phyloP scores from a whole-genome alignment of 2,113 vertebrate species.

The Apteryx mantelli region DNA sequence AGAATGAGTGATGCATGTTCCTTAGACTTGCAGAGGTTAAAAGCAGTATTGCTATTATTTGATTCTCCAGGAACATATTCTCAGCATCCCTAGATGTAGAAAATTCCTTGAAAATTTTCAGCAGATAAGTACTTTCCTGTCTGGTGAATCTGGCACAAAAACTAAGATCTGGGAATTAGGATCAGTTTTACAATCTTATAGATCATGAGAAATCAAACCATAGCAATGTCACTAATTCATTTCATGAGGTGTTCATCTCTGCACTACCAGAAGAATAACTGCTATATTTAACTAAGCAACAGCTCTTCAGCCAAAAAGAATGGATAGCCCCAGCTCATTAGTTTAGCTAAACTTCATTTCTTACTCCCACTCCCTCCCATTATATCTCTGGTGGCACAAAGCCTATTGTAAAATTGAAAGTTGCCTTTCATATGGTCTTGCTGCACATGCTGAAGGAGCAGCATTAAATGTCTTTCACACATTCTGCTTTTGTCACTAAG shows the following conservation, averaged over 20 bases:
- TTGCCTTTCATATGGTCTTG: neutral
- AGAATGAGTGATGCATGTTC: neutral
- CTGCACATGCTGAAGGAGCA: neutral
- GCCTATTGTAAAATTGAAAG: conserved; percentile 27
- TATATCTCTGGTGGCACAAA: neutral
- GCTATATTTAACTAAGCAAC: conserved; percentile 40
- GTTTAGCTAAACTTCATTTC: conserved; percentile 42
- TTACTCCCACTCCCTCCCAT: conserved; percentile 37
- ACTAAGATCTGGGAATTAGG: conserved; percentile 51
- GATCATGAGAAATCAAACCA: conserved; percentile 65
- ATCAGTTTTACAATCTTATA: conserved; percentile 63
- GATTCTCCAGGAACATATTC: conserved; percentile 3
- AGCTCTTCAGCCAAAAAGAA: conserved; percentile 2
- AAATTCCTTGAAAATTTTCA: conserved; percentile 56
- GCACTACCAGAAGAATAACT: conserved; percentile 25
- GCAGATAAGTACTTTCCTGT: conserved; percentile 63
- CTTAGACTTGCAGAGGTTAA: neutral
- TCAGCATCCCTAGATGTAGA: conserved; percentile 1
- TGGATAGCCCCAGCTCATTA: neutral
- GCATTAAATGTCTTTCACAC: neutral
- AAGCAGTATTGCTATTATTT: neutral
- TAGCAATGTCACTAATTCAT: conserved; percentile 60
- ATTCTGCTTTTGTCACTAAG: neutral
- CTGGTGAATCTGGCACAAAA: conserved; percentile 50
- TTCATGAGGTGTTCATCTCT: conserved; percentile 58